Base-by-base conservation (phyloP, 2,113 vertebrate species). In the Alexandromys fortis region DNA sequence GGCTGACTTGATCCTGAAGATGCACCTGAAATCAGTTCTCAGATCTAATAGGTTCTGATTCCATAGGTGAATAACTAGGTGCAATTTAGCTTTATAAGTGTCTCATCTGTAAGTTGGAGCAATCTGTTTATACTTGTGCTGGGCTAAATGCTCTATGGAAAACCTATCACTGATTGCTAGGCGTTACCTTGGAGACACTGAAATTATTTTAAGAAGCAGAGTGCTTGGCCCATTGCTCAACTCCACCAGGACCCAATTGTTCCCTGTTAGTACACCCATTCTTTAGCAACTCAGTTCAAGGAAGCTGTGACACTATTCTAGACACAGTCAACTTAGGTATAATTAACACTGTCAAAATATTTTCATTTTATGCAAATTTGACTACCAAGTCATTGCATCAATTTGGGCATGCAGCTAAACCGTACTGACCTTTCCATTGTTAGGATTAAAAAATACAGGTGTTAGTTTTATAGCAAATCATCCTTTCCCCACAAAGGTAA, bases 131-230 rank as follows among this genome's bases (percentile, higher is more conserved):
- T 93, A 47, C 91, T 83, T 96, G 93, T 82, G 0, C 63, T 97
- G 92, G 72, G 93, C 87, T 94, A 98, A 98, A 94, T 94, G 96
- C 83, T 77, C 52, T 85, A 92, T 96, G 96, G 86, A 98, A 98
- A 87, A 97, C 93, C 49, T 73, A 95, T 70, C 83, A 89, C 96
- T 95, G 94, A 97, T 98, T 97, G 96, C 97, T 95, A 97, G 96
- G 55, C 65, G 94, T 83, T 96, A 97, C 96, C 95, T 95, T 91
- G 42, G 88, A 98, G 97, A 98, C 95, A 93, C 42, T 38, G 90
- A 97, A 97, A 96, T 98, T 96, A 97, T 92, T 97, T 93, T 90
- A 83, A 35, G 49, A 97, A 70, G 61, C 42, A 94, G 87, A 97
- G 63, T 30, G 68, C 98, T 89, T 97, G 96, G 92, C 90, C 94